phyloP scores from a whole-genome alignment of 2,113 vertebrate species.

The Leptobrachium ailaonicum region DNA sequence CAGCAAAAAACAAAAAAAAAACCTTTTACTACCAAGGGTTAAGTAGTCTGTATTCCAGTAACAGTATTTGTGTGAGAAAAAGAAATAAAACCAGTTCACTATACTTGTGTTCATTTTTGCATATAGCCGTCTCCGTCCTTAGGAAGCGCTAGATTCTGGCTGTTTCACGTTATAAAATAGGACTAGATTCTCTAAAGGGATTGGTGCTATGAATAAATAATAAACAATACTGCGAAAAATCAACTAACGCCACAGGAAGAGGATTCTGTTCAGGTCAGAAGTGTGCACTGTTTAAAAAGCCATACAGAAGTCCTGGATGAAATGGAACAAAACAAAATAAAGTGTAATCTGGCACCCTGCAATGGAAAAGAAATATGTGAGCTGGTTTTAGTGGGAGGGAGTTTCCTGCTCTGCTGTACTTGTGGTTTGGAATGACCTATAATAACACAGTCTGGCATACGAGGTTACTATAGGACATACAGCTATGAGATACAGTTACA shows the following conservation, averaged over 20 bases:
- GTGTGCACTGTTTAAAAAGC: no score
- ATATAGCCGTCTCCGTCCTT: no score
- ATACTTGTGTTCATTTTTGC: no score
- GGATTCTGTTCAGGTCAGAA: no score
- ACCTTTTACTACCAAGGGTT: no score
- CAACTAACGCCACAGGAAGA: no score
- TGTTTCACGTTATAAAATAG: neutral
- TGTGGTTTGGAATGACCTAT: constrained; percentile 71
- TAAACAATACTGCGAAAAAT: neutral
- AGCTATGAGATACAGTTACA: no score
- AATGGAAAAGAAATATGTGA: constrained; percentile 60
- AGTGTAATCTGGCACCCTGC: constrained; percentile 68
- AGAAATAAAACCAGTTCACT: no score
- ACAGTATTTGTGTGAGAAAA: no score
- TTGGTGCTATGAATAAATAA: constrained; percentile 4
- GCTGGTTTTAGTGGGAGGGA: constrained; percentile 66
- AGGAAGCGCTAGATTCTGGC: neutral
- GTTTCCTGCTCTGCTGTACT: constrained; percentile 68
- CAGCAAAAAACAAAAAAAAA: no score
- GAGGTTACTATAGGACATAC: constrained; percentile 86
- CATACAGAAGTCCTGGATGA: no score
- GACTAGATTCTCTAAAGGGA: neutral
- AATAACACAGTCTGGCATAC: constrained; percentile 76
- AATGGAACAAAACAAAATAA: neutral
- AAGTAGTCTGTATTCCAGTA: no score